Percentiles rank a stretch among this genome's conserved stretches.
phyloP scores from a whole-genome alignment of 2,888 invertebrate species.

The Euzophera pinguis region DNA sequence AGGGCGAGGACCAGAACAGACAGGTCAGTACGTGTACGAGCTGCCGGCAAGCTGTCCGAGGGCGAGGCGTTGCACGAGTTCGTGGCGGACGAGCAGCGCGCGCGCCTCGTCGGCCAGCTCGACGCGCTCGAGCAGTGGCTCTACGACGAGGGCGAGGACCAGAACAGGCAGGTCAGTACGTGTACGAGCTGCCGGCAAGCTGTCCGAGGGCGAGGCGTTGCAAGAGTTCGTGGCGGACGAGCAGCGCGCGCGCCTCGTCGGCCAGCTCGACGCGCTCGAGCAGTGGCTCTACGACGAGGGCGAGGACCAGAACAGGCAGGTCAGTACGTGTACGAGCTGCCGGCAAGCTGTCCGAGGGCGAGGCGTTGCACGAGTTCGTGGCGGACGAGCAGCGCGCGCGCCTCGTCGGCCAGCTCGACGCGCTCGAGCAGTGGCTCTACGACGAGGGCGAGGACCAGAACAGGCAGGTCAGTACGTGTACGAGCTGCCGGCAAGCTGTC shows the following conservation, averaged over 20 bases:
- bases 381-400: slow-evolving; percentile 83
- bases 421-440: slow-evolving; percentile 97
- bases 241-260: slow-evolving; percentile 82
- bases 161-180: slow-evolving; percentile 86
- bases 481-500: slow-evolving; percentile 92
- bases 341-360: slow-evolving; percentile 89
- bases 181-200: slow-evolving; percentile 98
- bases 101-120: slow-evolving; percentile 82
- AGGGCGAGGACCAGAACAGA: slow-evolving; percentile 93
- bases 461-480: slow-evolving; percentile 94
- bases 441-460: slow-evolving; percentile 96
- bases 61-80: slow-evolving; percentile 89
- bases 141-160: slow-evolving; percentile 97
- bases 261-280: slow-evolving; percentile 90
- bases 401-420: slow-evolving; percentile 85
- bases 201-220: no score
- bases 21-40: slow-evolving; percentile 93
- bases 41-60: no score
- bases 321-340: neutral
- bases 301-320: slow-evolving; percentile 87
- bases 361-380: slow-evolving; percentile 87
- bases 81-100: slow-evolving; percentile 85
- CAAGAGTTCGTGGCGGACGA: slow-evolving; percentile 87
- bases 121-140: slow-evolving; percentile 97
- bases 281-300: slow-evolving; percentile 98